Conservation (phyloP, 2,888 invertebrate genomes). For the Lissocephala sabroskyi region DNA sequence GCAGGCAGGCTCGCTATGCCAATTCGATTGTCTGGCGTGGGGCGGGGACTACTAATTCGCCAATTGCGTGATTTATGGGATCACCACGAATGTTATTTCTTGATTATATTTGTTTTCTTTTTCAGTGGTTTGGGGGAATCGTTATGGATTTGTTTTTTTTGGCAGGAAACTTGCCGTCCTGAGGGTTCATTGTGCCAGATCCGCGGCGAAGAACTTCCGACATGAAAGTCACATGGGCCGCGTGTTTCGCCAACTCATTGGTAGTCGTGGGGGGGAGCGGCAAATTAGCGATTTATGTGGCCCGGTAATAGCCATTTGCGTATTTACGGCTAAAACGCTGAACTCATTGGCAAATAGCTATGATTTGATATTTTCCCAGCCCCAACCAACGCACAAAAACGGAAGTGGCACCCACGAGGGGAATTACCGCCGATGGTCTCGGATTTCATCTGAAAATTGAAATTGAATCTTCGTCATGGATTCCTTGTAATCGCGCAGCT, state of each 20-base stretch:
- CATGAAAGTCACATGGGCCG: background rate
- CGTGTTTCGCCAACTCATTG: conserved; percentile 29
- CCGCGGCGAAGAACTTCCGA: conserved; percentile 51
- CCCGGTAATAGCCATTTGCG: conserved; percentile 42
- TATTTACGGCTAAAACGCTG: conserved; percentile 45
- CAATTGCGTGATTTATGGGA: conserved; percentile 22
- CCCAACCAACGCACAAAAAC: conserved; percentile 19
- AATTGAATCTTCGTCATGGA: background rate
- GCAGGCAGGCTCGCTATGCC: conserved; percentile 36
- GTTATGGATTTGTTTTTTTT: background rate
- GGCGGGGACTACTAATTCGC: conserved; percentile 6
- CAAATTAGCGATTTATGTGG: conserved; percentile 49
- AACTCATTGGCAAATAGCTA: conserved; percentile 41
- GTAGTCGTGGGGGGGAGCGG: conserved; percentile 31
- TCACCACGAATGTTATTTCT: conserved; percentile 2
- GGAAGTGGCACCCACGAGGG: conserved; percentile 20
- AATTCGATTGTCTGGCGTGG: conserved; percentile 16
- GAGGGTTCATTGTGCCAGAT: conserved; percentile 41
- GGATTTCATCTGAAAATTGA: background rate
- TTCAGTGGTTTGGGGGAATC: conserved; percentile 42
- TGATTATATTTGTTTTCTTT: conserved; percentile 8
- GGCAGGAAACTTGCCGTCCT: conserved; percentile 5
- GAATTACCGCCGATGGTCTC: conserved; percentile 36
- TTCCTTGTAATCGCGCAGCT: conserved; percentile 8
- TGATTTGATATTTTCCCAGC: conserved; percentile 21